Conservation (phyloP, 2,888 invertebrate species). For the Bellardia bayeri region DNA sequence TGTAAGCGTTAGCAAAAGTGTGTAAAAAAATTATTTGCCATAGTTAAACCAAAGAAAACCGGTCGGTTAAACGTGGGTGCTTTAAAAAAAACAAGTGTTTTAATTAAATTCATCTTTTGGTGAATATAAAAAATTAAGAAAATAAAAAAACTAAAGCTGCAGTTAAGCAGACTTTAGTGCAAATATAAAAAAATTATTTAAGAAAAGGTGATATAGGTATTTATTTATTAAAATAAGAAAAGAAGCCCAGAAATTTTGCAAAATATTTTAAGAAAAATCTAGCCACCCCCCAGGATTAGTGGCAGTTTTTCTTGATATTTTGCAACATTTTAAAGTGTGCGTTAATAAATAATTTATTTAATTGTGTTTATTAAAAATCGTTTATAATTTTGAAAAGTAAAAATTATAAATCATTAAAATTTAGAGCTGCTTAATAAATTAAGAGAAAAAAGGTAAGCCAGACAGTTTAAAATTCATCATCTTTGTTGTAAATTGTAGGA, state of each 20-base stretch:
- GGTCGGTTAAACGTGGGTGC: slow-evolving; percentile 75
- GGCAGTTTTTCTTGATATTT: slow-evolving; percentile 76
- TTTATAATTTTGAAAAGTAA: background rate
- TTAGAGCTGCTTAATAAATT: background rate
- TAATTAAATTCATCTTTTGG: slow-evolving; percentile 25
- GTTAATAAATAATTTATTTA: background rate
- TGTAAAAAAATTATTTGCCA: slow-evolving; percentile 92
- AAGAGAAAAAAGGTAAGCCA: slow-evolving; percentile 68
- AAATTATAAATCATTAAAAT: slow-evolving; percentile 19
- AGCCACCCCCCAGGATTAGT: slow-evolving; percentile 83
- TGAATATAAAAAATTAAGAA: background rate
- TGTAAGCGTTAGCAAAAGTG: slow-evolving; percentile 66
- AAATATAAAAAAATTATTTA: slow-evolving; percentile 16
- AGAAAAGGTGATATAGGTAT: slow-evolving; percentile 54
- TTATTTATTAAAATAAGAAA: background rate
- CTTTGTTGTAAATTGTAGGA: slow-evolving; percentile 54
- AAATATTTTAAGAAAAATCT: slow-evolving; percentile 56
- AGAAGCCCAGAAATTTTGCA: slow-evolving; percentile 53
- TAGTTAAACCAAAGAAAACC: slow-evolving; percentile 86
- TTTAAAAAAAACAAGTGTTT: slow-evolving; percentile 54
- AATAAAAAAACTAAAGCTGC: slow-evolving; percentile 45
- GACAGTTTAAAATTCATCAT: slow-evolving; percentile 62
- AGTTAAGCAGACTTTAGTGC: slow-evolving; percentile 52
- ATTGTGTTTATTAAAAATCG: background rate
- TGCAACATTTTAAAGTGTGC: slow-evolving; percentile 55